Conservation (phyloP, 2,888 invertebrate genomes). For the Tipula confusa region DNA sequence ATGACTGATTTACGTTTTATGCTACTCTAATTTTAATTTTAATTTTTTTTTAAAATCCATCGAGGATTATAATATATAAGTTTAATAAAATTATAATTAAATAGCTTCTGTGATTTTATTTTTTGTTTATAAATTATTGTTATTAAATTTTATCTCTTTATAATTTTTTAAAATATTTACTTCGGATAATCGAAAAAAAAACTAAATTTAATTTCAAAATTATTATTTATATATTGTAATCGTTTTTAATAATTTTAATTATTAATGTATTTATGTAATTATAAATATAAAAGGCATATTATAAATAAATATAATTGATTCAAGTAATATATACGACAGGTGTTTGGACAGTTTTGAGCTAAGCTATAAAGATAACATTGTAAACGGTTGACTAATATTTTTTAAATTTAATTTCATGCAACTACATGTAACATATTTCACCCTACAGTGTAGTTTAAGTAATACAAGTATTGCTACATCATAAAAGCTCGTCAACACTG, state of each 20-base stretch:
- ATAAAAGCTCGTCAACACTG: too few species aligned
- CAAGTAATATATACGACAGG: too few species aligned
- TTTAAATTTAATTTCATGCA: too few species aligned
- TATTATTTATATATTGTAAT: background rate
- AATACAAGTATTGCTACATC: too few species aligned
- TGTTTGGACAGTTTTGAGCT: too few species aligned
- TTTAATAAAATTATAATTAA: background rate
- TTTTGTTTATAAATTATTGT: slow-evolving; percentile 5
- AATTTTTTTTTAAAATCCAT: background rate
- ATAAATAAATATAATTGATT: background rate
- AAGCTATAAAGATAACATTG: too few species aligned
- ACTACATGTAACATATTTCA: too few species aligned
- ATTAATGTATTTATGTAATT: background rate
- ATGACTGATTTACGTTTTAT: background rate
- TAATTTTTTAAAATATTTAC: background rate
- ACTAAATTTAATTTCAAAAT: background rate
- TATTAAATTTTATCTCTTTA: background rate
- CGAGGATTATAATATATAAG: background rate
- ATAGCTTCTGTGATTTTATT: background rate
- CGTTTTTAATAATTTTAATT: background rate
- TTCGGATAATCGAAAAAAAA: background rate
- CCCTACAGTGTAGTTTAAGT: too few species aligned
- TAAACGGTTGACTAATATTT: too few species aligned
- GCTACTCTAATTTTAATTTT: background rate
- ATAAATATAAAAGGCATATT: background rate